Conservation (phyloP, 1,140 invertebrate genomes). For the Cydia amplana region DNA sequence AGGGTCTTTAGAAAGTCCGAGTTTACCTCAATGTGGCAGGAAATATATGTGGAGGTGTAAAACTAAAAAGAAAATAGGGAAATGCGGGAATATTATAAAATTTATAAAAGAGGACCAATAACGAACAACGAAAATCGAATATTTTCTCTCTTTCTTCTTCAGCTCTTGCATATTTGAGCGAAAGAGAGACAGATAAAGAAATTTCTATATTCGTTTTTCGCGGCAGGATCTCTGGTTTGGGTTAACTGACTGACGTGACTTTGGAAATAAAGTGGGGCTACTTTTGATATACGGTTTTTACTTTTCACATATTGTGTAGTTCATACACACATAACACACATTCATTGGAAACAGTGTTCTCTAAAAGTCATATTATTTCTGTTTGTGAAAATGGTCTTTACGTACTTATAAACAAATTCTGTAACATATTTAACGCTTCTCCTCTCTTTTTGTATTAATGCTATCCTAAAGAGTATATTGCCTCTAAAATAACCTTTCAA, state of each 20-base stretch:
- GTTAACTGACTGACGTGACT: not conserved
- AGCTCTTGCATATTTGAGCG: too few species aligned
- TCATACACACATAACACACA: too few species aligned
- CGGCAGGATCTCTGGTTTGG: too few species aligned
- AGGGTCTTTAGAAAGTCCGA: constrained; percentile 10
- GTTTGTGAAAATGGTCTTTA: too few species aligned
- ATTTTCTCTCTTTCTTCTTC: too few species aligned
- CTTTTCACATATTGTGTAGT: too few species aligned
- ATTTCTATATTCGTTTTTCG: too few species aligned
- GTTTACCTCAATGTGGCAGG: not conserved
- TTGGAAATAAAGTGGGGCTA: too few species aligned
- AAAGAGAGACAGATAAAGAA: too few species aligned
- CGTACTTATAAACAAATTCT: too few species aligned
- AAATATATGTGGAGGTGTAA: not conserved
- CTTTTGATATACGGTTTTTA: too few species aligned
- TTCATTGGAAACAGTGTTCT: not conserved
- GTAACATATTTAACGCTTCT: not conserved
- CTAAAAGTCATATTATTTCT: not conserved
- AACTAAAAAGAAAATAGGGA: not conserved
- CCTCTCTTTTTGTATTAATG: not conserved
- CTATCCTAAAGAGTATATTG: not conserved
- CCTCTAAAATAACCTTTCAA: not conserved
- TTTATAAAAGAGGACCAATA: not conserved
- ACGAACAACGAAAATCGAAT: too few species aligned
- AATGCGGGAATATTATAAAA: not conserved